Conservation (phyloP, 2,113 vertebrate species). For the Rhineura floridana region DNA sequence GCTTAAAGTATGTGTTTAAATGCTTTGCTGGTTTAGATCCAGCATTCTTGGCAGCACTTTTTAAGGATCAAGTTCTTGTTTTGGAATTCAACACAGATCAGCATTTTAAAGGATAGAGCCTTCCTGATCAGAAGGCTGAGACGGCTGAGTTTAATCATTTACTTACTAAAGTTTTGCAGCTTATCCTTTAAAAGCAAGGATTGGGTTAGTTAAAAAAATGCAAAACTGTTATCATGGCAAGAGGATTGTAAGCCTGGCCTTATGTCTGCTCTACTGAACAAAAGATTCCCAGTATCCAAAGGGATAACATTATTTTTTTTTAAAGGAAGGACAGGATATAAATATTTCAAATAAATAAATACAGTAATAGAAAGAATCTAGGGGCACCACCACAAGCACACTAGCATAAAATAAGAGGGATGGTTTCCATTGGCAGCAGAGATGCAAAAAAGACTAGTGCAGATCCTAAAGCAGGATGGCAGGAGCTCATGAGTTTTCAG, state of each 20-base stretch:
- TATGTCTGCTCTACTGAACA: rapidly evolving
- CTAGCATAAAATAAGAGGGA: background rate
- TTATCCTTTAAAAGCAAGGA: conserved; percentile 26
- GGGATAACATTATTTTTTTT: background rate
- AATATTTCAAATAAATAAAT: background rate
- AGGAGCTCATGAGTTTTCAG: background rate
- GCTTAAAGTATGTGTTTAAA: background rate
- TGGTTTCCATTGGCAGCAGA: background rate
- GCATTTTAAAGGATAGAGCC: background rate
- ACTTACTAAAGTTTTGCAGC: conserved; percentile 26
- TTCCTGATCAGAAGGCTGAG: background rate
- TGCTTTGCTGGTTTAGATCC: background rate
- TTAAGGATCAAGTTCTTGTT: background rate
- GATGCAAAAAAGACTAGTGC: background rate
- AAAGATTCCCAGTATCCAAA: background rate
- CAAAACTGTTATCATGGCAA: background rate
- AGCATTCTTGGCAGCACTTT: background rate
- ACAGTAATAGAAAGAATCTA: background rate
- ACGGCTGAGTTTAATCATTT: conserved; percentile 8
- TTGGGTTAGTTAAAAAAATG: background rate
- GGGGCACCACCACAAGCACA: background rate
- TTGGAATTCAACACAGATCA: conserved; percentile 12
- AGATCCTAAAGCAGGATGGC: background rate
- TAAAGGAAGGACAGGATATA: background rate
- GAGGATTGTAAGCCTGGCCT: background rate